Evolutionary conservation across 2,113 vertebrate species (phyloP).

Genomic region (Heloderma charlesbogerti): DNA sequence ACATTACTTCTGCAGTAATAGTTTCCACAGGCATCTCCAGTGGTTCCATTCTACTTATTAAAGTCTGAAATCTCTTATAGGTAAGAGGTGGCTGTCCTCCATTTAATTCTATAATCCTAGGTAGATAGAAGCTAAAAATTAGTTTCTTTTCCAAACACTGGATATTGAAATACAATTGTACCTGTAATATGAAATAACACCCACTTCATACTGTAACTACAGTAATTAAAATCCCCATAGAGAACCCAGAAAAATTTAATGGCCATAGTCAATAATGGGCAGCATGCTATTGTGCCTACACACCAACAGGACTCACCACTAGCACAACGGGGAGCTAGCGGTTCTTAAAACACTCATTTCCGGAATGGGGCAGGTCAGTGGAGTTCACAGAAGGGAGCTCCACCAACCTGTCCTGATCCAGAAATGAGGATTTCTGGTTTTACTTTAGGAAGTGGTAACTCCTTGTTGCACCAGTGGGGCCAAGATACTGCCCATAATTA

Average conservation of each 20-base stretch:
- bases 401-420: no score
- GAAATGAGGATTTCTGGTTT: no score
- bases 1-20: constrained; percentile 90
- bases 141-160: not conserved
- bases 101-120: constrained; percentile 96
- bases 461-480: no score
- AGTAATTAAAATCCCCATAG: not conserved
- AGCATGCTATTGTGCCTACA: no score
- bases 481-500: not conserved
- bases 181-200: not conserved
- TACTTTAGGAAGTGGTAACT: no score
- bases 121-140: constrained; percentile 11
- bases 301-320: no score
- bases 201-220: constrained; percentile 11
- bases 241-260: constrained; percentile 6
- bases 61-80: constrained; percentile 96
- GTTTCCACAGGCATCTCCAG: constrained; percentile 90
- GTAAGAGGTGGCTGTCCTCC: constrained; percentile 96
- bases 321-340: no score
- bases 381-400: no score
- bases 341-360: no score
- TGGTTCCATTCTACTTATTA: constrained; percentile 95
- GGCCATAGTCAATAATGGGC: not conserved
- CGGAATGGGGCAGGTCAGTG: no score
- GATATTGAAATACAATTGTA: not conserved